Evolutionary conservation across 2,797 vertebrate genomes (phyloP), one percentile per base, ranked within the genome.

Genomic region (Momotus momota): DNA sequence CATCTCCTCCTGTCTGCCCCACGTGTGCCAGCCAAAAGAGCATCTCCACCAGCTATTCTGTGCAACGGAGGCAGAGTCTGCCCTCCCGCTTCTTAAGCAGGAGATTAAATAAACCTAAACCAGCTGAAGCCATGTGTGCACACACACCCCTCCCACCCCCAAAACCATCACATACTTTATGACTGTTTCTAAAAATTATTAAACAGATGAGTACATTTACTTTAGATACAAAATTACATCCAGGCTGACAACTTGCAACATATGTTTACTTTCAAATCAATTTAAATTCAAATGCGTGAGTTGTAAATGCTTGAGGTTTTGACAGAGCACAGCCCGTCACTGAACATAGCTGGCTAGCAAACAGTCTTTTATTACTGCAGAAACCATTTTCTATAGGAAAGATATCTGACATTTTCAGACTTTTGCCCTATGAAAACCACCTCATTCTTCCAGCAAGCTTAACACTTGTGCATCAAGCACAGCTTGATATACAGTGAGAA

Each of bases 291-390:
- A 86, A 94, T 13, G 1, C 15, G 1, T 19, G 14, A 88, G 38
- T 5, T 87, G 43, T 64, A 97, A 96, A 87, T 67, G 85, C 91
- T 86, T 85, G 83, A 69, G 85, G 19, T 96, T 97, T 89, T 97
- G 95, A 96, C 51, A 84, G 57, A 86, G 49, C 41, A 6, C 60
- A 92, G 61, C 16, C 51, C 5, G 12, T 62, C 87, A 43, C 49
- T 90, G 96, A 97, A 96, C 96, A 93, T 91, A 92, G 78, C 83
- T 90, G 94, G 92, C 52, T 91, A 91, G 96, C 61, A 96, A 96
- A 86, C n/a, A 23, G 65, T 62, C 93, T 96, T 96, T 91, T 81
- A 90, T 74, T 92, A 96, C 7, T 60, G 62, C 64, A 93, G 72
- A 69, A 97, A 96, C 9, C 0, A 88, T 61, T 90, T 94, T 94